phyloP scores from a whole-genome alignment of 2,797 vertebrate genomes.

The Centropyge bicolor region DNA sequence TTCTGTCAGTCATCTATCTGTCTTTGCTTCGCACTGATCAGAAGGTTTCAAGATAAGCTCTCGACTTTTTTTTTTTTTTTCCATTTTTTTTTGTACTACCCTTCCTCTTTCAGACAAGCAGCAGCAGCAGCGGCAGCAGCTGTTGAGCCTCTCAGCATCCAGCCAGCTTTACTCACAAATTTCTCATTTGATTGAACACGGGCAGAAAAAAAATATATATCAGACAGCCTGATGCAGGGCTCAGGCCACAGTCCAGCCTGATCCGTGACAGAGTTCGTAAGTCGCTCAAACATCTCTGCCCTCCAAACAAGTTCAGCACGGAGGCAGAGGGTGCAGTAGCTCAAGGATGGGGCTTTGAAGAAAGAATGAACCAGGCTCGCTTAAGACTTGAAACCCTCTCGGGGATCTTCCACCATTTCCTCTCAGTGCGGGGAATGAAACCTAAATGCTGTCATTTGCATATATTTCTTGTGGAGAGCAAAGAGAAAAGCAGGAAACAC shows the following conservation, averaged over 20 bases:
- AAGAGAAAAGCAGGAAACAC: slow-evolving; percentile 65
- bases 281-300: slow-evolving; percentile 41
- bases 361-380: slow-evolving; percentile 45
- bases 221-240: neutral
- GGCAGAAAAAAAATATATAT: neutral
- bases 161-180: slow-evolving; percentile 34
- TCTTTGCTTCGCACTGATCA: slow-evolving; percentile 53
- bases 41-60: slow-evolving; percentile 53
- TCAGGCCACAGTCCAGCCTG: slow-evolving; percentile 46
- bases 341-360: slow-evolving; percentile 66
- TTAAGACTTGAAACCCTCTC: slow-evolving; percentile 66
- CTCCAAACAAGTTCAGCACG: slow-evolving; percentile 40
- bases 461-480: slow-evolving; percentile 69
- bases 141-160: slow-evolving; percentile 46
- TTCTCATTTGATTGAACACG: slow-evolving; percentile 50
- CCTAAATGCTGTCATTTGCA: slow-evolving; percentile 80
- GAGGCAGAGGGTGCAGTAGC: slow-evolving; percentile 26
- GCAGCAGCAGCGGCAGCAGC: slow-evolving; percentile 30
- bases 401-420: slow-evolving; percentile 65
- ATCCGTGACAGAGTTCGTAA: slow-evolving; percentile 52
- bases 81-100: neutral
- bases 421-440: slow-evolving; percentile 63
- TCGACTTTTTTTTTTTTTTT: slow-evolving; percentile 18
- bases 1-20: slow-evolving; percentile 68
- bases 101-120: slow-evolving; percentile 28